phyloP scores from a whole-genome alignment of 2,113 vertebrate species.

The Laticauda laticaudata region DNA sequence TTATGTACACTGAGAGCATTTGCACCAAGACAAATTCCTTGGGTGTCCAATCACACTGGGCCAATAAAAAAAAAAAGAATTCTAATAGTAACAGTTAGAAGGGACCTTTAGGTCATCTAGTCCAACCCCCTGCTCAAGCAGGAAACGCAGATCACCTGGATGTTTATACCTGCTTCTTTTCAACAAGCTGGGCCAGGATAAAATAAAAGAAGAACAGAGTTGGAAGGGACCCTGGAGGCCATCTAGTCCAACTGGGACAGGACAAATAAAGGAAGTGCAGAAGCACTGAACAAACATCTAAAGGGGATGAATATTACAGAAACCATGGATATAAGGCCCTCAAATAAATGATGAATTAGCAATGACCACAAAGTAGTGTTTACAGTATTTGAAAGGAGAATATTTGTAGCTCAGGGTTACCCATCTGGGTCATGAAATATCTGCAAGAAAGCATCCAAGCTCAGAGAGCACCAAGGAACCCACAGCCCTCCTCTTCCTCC shows the following conservation, averaged over 20 bases:
- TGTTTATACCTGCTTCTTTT: conserved; percentile 13
- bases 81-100: background rate
- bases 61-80: no score
- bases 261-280: background rate
- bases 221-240: background rate
- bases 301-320: background rate
- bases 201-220: background rate
- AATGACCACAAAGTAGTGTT: background rate
- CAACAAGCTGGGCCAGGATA: background rate
- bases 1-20: no score
- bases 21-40: no score
- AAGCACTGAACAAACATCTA: background rate
- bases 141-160: background rate
- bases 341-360: background rate
- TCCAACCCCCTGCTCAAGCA: background rate
- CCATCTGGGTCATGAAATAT: background rate
- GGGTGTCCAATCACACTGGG: no score
- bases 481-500: no score
- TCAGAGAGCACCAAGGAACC: background rate
- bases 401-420: background rate
- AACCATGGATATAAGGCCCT: background rate
- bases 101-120: background rate
- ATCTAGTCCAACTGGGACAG: background rate
- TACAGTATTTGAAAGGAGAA: background rate
- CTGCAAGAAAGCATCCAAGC: background rate